Evolutionary conservation across 2,113 vertebrate species (phyloP), one percentile per base, ranked within the genome.

Genomic region (Vicugna pacos): DNA sequence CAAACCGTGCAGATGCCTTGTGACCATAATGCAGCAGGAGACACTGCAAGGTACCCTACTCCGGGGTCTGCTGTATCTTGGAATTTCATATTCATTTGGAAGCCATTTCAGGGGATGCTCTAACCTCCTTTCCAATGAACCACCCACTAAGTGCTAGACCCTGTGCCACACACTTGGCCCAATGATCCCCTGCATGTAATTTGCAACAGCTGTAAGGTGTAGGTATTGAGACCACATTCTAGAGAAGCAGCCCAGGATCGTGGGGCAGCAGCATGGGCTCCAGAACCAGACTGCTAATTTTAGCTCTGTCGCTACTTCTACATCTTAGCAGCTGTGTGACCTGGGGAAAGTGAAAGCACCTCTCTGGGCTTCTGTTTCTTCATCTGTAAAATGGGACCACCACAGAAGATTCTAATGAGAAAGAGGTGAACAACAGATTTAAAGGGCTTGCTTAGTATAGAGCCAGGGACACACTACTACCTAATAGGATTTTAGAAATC

Each of bases 361-460:
- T 80, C 75, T 88, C 75, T 42, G 75, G 52, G 84, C 32, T 22
- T 62, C 52, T 38, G 24, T 79, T 79, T 58, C 64, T n/a, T 72
- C 73, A 60, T 50, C 64, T 80, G 32, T 62, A 70, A 88, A 52
- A 60, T 8, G 54, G 64, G 9, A 80, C 50, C 38, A 42, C 38
- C 38, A 42, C 38, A 42, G 38, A 14, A 38, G 17, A 22, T 15
- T 42, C 15, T 69, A 46, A 46, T 8, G 50, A 81, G 28, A 38
- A 26, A 5, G 9, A 17, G 64, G 24, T 38, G 38, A 70, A 62
- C 32, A 79, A 48, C 19, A 70, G 24, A 64, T 58, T 69, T 48
- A 79, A 70, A 93, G 24, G 64, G 24, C 15, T 52, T 60, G 64
- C 32, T 80, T 24, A 38, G n/a, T 46, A 7, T n/a, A 35, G 28